Conservation (phyloP, 2,888 invertebrate genomes). For the Sphaeridia pumilis region DNA sequence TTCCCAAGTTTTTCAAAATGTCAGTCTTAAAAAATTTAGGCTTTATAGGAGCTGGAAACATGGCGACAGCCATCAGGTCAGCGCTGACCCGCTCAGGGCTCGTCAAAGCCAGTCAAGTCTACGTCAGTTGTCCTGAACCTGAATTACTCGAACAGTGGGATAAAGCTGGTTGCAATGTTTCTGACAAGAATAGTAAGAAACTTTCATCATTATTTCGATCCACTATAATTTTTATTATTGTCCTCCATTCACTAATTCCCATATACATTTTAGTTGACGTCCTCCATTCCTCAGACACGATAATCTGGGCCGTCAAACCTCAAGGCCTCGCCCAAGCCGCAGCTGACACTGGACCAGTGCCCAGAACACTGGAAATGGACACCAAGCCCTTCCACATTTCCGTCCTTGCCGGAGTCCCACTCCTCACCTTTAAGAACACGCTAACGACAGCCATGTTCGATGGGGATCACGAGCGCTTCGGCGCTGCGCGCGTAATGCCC, state of each 20-base stretch:
- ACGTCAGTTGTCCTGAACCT: slow-evolving; percentile 29
- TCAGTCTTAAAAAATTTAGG: neutral
- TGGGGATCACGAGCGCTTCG: neutral
- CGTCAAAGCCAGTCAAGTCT: too few species aligned
- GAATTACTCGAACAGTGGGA: slow-evolving; percentile 19
- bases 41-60: slow-evolving; percentile 1
- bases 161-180: slow-evolving; percentile 18
- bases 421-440: slow-evolving; percentile 15
- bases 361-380: neutral
- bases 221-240: too few species aligned
- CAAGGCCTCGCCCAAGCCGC: slow-evolving; percentile 20
- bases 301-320: slow-evolving; percentile 30
- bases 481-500: slow-evolving; percentile 27
- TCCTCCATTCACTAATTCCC: neutral
- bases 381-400: slow-evolving; percentile 20
- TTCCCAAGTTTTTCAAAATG: too few species aligned
- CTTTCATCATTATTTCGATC: too few species aligned
- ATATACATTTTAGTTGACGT: slow-evolving; percentile 19
- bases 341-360: neutral
- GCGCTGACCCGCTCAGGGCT: neutral
- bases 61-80: neutral
- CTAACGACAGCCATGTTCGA: slow-evolving; percentile 1
- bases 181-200: slow-evolving; percentile 17
- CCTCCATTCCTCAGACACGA: slow-evolving; percentile 14
- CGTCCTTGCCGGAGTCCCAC: slow-evolving; percentile 25